phyloP scores from a whole-genome alignment of 2,113 vertebrate genomes.

The Pagrus major region DNA sequence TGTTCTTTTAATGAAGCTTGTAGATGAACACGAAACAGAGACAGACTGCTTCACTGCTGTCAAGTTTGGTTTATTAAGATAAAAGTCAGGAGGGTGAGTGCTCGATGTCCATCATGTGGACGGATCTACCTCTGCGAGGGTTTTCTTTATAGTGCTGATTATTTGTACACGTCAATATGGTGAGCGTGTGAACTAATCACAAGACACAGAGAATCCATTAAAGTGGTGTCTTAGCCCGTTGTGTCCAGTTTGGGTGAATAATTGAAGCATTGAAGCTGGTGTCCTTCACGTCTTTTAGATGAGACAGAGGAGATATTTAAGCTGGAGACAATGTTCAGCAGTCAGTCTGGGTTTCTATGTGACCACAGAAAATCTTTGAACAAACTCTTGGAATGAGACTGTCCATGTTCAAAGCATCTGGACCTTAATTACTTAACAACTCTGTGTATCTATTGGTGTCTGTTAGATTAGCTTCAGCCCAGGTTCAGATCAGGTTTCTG shows the following conservation, averaged over 20 bases:
- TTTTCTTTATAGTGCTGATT: neutral
- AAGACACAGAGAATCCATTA: slow-evolving; percentile 11
- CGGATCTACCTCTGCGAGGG: neutral
- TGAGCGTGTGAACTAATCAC: slow-evolving; percentile 8
- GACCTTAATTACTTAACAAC: neutral
- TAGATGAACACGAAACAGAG: neutral
- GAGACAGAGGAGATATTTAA: neutral
- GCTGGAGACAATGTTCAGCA: neutral
- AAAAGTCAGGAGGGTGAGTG: neutral
- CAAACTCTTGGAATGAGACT: neutral
- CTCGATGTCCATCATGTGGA: slow-evolving; percentile 8
- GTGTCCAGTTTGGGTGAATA: slow-evolving; percentile 13
- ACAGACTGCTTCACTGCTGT: neutral
- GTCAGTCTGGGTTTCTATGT: neutral
- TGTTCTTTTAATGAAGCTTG: neutral
- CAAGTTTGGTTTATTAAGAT: neutral
- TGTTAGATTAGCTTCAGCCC: neutral
- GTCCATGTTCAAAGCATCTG: slow-evolving; percentile 13
- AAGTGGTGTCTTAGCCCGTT: neutral
- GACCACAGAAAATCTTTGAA: slow-evolving; percentile 20
- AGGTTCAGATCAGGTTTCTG: neutral
- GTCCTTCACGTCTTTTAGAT: neutral
- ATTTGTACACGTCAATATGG: neutral
- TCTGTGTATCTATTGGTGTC: neutral
- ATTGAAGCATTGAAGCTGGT: neutral